Percentiles rank a stretch among this genome's conserved stretches.
Conservation (phyloP, 2,888 invertebrate genomes). For the Lissonota sp. region DNA sequence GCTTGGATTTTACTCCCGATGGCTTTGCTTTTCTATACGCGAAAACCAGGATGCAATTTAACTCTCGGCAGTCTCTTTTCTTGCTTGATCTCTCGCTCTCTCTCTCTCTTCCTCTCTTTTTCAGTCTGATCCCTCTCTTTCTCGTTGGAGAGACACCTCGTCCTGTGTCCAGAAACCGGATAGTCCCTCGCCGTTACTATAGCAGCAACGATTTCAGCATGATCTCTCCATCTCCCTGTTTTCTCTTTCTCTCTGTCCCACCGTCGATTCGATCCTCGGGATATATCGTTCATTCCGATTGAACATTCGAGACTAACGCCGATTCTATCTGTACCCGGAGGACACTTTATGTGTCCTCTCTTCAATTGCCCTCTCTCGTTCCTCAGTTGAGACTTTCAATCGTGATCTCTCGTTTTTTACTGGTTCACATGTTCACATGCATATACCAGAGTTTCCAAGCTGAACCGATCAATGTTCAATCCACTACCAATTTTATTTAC, state of each 20-base stretch:
- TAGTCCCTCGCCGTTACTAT: neutral
- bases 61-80: conserved; percentile 30
- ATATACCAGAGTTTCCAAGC: too few relatives aligned
- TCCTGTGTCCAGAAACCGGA: conserved; percentile 14
- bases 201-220: conserved; percentile 40
- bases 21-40: conserved; percentile 32
- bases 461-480: too few relatives aligned
- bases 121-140: too few relatives aligned
- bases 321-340: neutral
- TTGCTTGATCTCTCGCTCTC: conserved; percentile 21
- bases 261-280: conserved; percentile 15
- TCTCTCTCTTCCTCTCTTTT: conserved; percentile 62
- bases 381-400: conserved; percentile 10
- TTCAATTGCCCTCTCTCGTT: neutral
- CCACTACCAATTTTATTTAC: too few relatives aligned
- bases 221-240: conserved; percentile 33
- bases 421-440: neutral
- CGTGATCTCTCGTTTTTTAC: conserved; percentile 4
- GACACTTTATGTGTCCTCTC: conserved; percentile 5
- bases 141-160: neutral
- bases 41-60: conserved; percentile 51
- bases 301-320: conserved; percentile 38
- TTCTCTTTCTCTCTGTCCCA: conserved; percentile 31
- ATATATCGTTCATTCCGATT: conserved; percentile 28
- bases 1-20: conserved; percentile 43